These are phyloP conservation scores for Urocynchramus pylzowi DNA, from an alignment of 2,113 vertebrate species.

Conservation along the genomic window DNA sequence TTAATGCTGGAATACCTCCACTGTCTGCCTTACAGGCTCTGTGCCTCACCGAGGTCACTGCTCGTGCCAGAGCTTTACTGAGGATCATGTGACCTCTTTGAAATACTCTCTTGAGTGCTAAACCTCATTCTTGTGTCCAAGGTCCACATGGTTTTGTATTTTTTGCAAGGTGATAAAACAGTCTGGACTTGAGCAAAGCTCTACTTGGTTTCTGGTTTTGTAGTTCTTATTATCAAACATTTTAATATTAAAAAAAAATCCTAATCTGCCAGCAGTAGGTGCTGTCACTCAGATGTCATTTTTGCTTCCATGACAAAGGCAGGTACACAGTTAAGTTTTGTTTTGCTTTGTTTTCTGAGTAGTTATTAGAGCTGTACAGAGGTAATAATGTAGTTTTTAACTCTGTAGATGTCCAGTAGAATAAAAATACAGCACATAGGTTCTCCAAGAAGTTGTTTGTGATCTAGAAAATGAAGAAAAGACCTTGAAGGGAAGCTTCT, in stretches of 20 bases:
- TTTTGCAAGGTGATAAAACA: background rate
- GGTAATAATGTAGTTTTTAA: background rate
- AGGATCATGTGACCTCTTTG: background rate
- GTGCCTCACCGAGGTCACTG: background rate
- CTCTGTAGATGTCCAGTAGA: background rate
- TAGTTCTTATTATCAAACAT: background rate
- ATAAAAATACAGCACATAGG: background rate
- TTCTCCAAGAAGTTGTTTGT: background rate
- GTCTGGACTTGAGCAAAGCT: background rate
- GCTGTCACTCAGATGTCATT: background rate
- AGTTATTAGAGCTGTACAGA: background rate
- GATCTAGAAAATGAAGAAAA: background rate
- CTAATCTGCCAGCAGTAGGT: background rate
- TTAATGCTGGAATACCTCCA: background rate
- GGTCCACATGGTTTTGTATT: background rate
- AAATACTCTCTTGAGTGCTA: background rate
- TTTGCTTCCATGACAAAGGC: background rate
- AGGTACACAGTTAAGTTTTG: background rate
- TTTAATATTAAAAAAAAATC: background rate
- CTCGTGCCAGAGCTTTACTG: background rate
- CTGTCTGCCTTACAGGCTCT: background rate
- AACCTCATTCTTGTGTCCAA: background rate
- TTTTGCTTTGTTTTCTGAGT: background rate
- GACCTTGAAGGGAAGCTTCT: background rate
- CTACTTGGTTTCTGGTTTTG: background rate